phyloP scores from a whole-genome alignment of 1,140 invertebrate species.

The Scaptomyza hsui region DNA sequence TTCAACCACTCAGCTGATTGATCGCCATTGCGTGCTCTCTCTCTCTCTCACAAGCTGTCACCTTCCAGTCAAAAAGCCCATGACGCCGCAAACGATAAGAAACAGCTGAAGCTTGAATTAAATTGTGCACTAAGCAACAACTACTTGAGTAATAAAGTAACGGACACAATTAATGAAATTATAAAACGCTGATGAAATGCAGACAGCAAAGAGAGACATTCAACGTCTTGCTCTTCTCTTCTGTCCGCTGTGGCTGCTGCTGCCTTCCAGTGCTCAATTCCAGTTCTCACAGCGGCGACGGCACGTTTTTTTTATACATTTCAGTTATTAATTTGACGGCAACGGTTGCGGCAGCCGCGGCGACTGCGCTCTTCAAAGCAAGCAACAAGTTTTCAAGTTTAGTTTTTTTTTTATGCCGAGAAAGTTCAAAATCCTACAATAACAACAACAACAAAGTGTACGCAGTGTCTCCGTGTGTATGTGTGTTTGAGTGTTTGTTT shows the following conservation, averaged over 20 bases:
- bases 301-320: conserved; percentile 24
- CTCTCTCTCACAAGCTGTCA: not conserved
- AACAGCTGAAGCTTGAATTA: conserved; percentile 32
- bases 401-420: conserved; percentile 4
- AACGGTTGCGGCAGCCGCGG: conserved; percentile 23
- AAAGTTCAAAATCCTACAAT: conserved; percentile 41
- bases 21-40: conserved; percentile 35
- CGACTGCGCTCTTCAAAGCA: conserved; percentile 34
- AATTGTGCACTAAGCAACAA: conserved; percentile 3
- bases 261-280: conserved; percentile 35
- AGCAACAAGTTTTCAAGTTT: conserved; percentile 47
- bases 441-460: conserved; percentile 23
- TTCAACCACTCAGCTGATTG: conserved; percentile 32
- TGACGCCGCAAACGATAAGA: conserved; percentile 11
- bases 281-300: conserved; percentile 10
- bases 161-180: conserved; percentile 11
- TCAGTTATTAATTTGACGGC: conserved; percentile 53
- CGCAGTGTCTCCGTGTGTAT: conserved; percentile 5
- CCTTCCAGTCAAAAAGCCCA: conserved; percentile 21
- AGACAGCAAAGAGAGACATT: not conserved
- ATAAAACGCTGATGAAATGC: conserved; percentile 12
- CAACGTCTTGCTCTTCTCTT: not conserved
- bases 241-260: not conserved
- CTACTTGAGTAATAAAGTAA: conserved; percentile 1
- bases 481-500: conserved; percentile 16